These are phyloP conservation scores for Phaethon lepturus DNA, from an alignment of 2,113 vertebrate species.

Conservation along the genomic window DNA sequence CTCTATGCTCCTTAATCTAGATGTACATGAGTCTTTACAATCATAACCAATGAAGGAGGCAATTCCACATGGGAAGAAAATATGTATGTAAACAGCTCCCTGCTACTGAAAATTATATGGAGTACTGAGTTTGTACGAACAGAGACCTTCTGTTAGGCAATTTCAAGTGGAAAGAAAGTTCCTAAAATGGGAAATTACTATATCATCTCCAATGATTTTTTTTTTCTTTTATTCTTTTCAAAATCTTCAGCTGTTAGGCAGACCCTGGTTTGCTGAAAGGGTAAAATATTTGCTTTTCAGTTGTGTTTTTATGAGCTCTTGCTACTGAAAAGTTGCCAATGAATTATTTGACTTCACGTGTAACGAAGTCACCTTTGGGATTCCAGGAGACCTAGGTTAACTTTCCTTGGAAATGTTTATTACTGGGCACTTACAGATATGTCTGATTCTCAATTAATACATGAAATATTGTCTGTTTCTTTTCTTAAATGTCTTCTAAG, in stretches of 20 bases:
- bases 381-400: conserved; percentile 73
- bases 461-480: conserved; percentile 81
- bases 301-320: conserved; percentile 18
- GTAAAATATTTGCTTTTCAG: conserved; percentile 1
- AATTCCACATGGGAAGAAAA: conserved; percentile 51
- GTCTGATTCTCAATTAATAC: conserved; percentile 78
- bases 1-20: conserved; percentile 34
- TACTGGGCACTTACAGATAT: conserved; percentile 60
- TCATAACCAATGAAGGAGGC: conserved; percentile 18
- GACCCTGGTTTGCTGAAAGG: not conserved
- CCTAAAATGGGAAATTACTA: conserved; percentile 25
- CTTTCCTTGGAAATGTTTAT: conserved; percentile 80
- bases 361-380: conserved; percentile 81
- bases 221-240: not conserved
- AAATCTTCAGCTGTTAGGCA: not conserved
- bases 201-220: not conserved
- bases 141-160: conserved; percentile 53
- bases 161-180: conserved; percentile 43
- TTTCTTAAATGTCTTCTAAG: conserved; percentile 78
- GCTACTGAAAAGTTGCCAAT: conserved; percentile 22
- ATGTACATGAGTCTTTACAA: conserved; percentile 2
- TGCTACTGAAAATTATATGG: conserved; percentile 49
- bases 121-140: conserved; percentile 15
- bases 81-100: conserved; percentile 36
- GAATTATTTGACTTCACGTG: conserved; percentile 62